phyloP scores from a whole-genome alignment of 2,113 vertebrate species.

The Diphyllodes magnificus region DNA sequence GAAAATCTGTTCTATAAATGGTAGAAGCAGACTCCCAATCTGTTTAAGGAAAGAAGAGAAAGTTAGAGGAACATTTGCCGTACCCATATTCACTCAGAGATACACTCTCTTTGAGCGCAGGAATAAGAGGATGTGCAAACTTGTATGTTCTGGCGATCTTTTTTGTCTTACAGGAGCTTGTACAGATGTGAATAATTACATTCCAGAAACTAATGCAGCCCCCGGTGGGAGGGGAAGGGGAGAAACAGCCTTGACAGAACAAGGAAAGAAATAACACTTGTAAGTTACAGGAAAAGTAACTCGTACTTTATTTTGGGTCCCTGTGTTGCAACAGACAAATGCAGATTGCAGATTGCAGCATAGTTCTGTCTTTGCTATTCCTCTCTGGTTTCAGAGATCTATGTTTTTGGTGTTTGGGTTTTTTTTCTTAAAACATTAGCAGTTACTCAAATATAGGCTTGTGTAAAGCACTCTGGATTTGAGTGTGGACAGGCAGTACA shows the following conservation, averaged over 20 bases:
- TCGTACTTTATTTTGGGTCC: background rate
- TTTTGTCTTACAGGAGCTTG: background rate
- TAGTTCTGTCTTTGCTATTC: background rate
- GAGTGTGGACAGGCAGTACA: background rate
- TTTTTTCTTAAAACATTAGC: background rate
- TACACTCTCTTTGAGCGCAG: background rate
- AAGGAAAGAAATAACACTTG: background rate
- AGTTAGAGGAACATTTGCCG: background rate
- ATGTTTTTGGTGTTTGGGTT: background rate
- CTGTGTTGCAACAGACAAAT: background rate
- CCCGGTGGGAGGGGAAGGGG: background rate
- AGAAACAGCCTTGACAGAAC: background rate
- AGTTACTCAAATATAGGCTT: background rate
- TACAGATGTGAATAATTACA: background rate
- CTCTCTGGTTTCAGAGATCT: background rate
- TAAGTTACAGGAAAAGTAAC: background rate
- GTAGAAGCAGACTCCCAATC: background rate
- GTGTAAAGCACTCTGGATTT: conserved; percentile 2
- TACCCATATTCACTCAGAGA: background rate
- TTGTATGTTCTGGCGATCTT: background rate
- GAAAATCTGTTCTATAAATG: background rate
- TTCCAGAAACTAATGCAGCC: background rate
- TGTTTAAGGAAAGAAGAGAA: background rate
- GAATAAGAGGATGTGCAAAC: background rate
- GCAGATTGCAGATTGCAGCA: background rate